Percentiles rank a stretch among this genome's conserved stretches.
Conservation (phyloP, 1,140 invertebrate genomes). For the Melanaphis sacchari region DNA sequence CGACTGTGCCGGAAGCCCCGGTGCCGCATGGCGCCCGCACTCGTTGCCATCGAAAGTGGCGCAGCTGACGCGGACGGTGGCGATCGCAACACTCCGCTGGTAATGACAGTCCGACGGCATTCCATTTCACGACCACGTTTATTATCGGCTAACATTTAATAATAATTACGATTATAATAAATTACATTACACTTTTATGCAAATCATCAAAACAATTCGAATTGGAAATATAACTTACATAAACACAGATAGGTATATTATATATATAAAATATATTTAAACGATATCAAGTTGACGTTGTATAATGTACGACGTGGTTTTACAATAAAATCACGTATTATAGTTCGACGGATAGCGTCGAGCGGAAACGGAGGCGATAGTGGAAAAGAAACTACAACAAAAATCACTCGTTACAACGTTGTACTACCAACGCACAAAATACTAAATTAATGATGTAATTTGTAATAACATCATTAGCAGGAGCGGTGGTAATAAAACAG, state of each 20-base stretch:
- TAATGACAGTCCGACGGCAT: not conserved
- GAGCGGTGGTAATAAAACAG: not conserved
- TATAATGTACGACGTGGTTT: not conserved
- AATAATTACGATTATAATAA: not conserved
- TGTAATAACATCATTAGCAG: not conserved
- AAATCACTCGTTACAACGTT: not conserved
- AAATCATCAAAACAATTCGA: not conserved
- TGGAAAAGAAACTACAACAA: not conserved
- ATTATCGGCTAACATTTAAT: not conserved
- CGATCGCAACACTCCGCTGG: not conserved
- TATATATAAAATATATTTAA: not conserved
- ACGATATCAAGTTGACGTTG: not conserved
- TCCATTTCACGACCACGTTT: not conserved
- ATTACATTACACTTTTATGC: not conserved
- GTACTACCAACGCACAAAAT: not conserved
- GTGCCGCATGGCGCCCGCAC: not conserved
- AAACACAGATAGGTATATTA: too few species aligned
- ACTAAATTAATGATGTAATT: not conserved
- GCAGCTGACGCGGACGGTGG: not conserved
- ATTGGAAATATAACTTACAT: too few species aligned
- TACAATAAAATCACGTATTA: constrained; percentile 8
- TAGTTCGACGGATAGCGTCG: not conserved
- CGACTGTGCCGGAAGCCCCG: too few species aligned
- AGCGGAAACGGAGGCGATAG: not conserved
- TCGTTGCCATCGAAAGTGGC: not conserved